Conservation (phyloP, 2,113 vertebrate species). For the Tychaedon coryphoeus region DNA sequence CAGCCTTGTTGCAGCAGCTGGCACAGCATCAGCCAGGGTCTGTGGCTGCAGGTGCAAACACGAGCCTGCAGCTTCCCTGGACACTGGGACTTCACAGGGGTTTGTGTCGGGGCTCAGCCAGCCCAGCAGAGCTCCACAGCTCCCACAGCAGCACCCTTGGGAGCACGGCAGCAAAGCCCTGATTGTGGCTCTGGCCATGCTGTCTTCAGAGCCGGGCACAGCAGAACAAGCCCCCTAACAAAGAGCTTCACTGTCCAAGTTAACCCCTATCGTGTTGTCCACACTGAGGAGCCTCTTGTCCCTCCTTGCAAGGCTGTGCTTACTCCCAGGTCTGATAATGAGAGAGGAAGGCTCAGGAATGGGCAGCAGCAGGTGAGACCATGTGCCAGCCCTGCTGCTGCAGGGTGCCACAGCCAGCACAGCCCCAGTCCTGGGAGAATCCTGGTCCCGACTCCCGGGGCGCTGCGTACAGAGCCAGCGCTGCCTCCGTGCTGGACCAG, state of each 20-base stretch:
- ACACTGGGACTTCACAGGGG: not conserved
- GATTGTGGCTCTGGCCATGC: too few species aligned
- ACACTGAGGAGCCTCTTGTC: not conserved
- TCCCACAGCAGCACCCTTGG: rapidly evolving
- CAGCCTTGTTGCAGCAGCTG: not conserved
- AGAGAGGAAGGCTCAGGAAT: not conserved
- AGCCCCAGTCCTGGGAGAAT: rapidly evolving
- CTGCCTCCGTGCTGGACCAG: not conserved
- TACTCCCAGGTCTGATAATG: rapidly evolving
- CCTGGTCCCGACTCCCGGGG: rapidly evolving
- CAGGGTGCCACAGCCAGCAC: not conserved
- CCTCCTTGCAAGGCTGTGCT: not conserved
- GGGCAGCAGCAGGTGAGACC: not conserved
- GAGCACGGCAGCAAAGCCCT: rapidly evolving
- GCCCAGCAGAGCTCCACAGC: not conserved
- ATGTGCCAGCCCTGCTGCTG: not conserved
- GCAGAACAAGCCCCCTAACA: not conserved
- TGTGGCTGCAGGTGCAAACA: not conserved
- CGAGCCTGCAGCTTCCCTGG: not conserved
- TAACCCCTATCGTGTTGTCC: not conserved
- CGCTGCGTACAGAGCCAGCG: rapidly evolving
- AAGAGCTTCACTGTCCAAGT: not conserved
- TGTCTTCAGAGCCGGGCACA: not conserved
- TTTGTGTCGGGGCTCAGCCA: not conserved
- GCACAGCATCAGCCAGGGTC: rapidly evolving